A percentile compares a stretch with the other conserved stretches of the same genome.
Conservation (phyloP, 2,113 vertebrate species). For the Barbus barbus region DNA sequence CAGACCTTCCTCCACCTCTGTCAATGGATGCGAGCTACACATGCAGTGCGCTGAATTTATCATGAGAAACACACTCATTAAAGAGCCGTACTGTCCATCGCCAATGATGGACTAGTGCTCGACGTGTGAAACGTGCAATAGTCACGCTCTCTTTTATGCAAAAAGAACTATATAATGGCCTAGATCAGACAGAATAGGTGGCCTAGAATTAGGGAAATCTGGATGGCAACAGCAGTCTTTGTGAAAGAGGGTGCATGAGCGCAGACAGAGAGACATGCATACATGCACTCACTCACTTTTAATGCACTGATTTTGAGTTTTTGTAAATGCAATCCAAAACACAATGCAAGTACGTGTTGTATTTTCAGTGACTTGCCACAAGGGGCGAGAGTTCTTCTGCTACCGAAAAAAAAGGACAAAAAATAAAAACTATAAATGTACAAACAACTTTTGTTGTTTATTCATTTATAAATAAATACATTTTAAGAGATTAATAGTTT, state of each 20-base stretch:
- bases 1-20: constrained; percentile 55
- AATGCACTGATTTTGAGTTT: not conserved
- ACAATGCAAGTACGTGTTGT: not conserved
- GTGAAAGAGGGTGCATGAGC: not conserved
- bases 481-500: no score
- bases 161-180: constrained; percentile 21
- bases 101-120: no score
- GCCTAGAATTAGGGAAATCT: constrained; percentile 3
- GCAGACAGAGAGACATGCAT: not conserved
- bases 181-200: constrained; percentile 3
- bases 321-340: not conserved
- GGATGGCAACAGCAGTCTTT: not conserved
- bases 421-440: no score
- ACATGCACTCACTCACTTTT: not conserved
- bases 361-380: not conserved
- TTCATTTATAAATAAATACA: no score
- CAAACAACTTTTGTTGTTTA: no score
- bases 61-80: constrained; percentile 41
- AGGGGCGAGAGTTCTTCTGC: not conserved
- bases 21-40: constrained; percentile 69
- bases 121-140: constrained; percentile 24
- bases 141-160: not conserved
- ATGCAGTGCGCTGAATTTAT: constrained; percentile 70
- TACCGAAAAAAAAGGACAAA: no score
- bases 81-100: constrained; percentile 39